Conservation (phyloP, 2,797 vertebrate genomes). For the Phrynocephalus forsythii region DNA sequence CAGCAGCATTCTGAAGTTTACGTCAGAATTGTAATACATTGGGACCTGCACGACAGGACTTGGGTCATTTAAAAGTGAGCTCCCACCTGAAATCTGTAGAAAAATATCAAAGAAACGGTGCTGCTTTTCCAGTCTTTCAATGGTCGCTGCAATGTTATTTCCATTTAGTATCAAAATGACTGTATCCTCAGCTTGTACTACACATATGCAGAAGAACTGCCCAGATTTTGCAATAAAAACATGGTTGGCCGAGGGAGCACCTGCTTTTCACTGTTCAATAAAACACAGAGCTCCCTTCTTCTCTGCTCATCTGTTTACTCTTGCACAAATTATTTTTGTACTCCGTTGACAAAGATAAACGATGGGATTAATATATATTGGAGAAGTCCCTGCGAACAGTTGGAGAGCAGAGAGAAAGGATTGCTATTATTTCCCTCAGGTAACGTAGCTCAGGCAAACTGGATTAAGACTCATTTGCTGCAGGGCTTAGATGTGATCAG, state of each 20-base stretch:
- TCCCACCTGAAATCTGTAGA: neutral
- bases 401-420: slow-evolving; percentile 80
- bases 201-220: slow-evolving; percentile 81
- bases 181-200: slow-evolving; percentile 78
- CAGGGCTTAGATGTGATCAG: slow-evolving; percentile 91
- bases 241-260: slow-evolving; percentile 83
- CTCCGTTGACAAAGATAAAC: slow-evolving; percentile 86
- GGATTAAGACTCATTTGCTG: slow-evolving; percentile 98
- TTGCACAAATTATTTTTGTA: slow-evolving; percentile 85
- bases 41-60: too few relatives aligned
- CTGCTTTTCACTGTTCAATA: slow-evolving; percentile 88
- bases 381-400: slow-evolving; percentile 87
- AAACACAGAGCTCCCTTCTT: slow-evolving; percentile 79
- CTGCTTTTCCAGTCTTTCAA: slow-evolving; percentile 16
- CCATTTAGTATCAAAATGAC: slow-evolving; percentile 53
- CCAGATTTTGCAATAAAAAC: slow-evolving; percentile 84
- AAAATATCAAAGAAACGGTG: neutral
- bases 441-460: slow-evolving; percentile 90
- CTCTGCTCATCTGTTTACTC: slow-evolving; percentile 88
- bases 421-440: slow-evolving; percentile 98
- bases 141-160: slow-evolving; percentile 61
- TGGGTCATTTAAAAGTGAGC: neutral
- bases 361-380: slow-evolving; percentile 94
- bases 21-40: too few relatives aligned
- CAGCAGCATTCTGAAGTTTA: too few relatives aligned